Evolutionary conservation across 2,888 invertebrate species (phyloP).

Genomic region (Agriopis marginaria): DNA sequence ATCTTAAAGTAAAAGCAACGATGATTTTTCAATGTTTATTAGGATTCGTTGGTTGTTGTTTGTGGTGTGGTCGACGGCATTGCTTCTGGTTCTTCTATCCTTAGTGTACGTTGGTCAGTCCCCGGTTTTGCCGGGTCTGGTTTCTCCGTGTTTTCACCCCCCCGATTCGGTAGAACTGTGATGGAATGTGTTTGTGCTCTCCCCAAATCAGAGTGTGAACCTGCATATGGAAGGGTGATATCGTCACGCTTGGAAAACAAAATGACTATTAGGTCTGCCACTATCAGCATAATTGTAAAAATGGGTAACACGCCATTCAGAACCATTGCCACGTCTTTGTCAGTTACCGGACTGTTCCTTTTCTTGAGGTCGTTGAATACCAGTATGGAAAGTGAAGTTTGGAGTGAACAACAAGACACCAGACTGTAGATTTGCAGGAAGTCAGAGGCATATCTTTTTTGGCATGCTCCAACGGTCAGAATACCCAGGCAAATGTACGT

Average conservation of each 20-base stretch:
- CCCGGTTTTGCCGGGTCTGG: background rate
- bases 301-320: conserved; percentile 72
- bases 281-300: conserved; percentile 60
- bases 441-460: conserved; percentile 53
- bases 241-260: conserved; percentile 58
- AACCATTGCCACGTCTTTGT: conserved; percentile 51
- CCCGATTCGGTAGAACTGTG: conserved; percentile 1
- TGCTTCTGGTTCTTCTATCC: background rate
- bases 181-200: background rate
- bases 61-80: background rate
- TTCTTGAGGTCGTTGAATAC: conserved; percentile 59
- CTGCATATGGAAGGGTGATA: conserved; percentile 19
- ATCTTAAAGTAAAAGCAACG: background rate
- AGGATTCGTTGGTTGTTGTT: background rate
- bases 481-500: conserved; percentile 64
- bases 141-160: background rate
- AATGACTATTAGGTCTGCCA: conserved; percentile 66
- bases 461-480: conserved; percentile 54
- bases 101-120: background rate
- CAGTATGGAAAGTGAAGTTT: conserved; percentile 58
- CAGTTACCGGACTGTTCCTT: conserved; percentile 28
- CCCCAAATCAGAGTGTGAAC: background rate
- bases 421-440: conserved; percentile 68
- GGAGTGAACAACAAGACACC: conserved; percentile 56
- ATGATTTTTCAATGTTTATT: background rate